Conservation (phyloP, 2,113 vertebrate genomes). For the Myanophis thanlyinensis region DNA sequence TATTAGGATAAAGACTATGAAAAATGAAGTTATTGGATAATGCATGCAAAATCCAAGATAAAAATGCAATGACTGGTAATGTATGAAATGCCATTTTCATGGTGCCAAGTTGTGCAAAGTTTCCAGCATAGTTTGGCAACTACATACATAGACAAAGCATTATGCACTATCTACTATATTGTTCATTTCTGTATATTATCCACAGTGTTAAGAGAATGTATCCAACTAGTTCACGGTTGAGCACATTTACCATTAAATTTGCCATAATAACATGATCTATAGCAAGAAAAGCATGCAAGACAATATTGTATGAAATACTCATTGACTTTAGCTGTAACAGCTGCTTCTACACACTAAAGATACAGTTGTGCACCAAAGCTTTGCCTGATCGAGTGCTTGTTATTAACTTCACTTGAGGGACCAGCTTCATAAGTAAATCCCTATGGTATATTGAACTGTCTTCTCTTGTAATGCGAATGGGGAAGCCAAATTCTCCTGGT, state of each 20-base stretch:
- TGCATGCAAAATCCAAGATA: neutral
- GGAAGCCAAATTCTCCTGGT: neutral
- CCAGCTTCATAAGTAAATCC: neutral
- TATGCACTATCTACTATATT: neutral
- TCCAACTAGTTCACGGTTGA: too few species aligned
- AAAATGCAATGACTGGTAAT: neutral
- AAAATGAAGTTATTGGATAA: neutral
- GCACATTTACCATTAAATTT: neutral
- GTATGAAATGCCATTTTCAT: neutral
- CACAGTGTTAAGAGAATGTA: neutral
- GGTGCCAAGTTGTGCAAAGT: neutral
- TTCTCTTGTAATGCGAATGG: neutral
- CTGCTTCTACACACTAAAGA: neutral
- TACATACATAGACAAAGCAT: neutral
- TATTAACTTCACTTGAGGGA: neutral
- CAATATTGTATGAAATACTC: neutral
- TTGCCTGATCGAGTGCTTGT: neutral
- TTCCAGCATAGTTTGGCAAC: neutral
- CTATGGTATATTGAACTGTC: neutral
- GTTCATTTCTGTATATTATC: neutral
- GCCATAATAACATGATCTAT: neutral
- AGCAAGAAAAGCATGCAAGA: neutral
- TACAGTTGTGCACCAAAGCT: neutral
- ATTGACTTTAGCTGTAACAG: neutral
- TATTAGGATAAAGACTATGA: neutral